Evolutionary conservation across 2,113 vertebrate species (phyloP), one percentile per base, ranked within the genome.

Genomic region (Phalacrocorax brasilianus): DNA sequence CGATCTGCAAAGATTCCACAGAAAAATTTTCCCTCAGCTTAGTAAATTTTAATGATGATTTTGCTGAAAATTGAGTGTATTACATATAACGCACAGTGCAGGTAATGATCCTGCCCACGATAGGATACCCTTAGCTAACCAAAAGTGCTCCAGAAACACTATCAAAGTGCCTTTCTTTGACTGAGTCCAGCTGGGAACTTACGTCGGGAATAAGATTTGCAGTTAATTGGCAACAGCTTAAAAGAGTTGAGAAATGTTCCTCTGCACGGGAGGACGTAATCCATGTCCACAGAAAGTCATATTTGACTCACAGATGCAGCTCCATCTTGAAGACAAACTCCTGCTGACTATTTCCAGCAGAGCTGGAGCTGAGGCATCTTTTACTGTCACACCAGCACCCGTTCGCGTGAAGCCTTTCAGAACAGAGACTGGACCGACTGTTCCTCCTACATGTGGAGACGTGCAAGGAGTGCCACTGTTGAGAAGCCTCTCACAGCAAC

Each of bases 151-250:
- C 58, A 82, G 53, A 79, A 94, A 40, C 40, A 24, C 38, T 38
- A n/a, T 53, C 33, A 8, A 26, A 80, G 3, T 62, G 65, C 53
- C 32, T 61, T 88, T 73, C 55, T 91, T 93, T 83, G 55, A 50
- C 55, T 30, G 22, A 84, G 9, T 71, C 72, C 86, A 77, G 42
- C 59, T 91, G 76, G 52, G 28, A 89, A n/a, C 28, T 61, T n/a
- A 88, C 26, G 77, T 58, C 55, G 63, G 23, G 47, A 83, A 53
- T 88, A 91, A 88, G 63, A 56, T 80, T 93, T 83, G 58, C 42
- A 80, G 72, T 70, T 88, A 93, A 82, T 76, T 86, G 67, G 72
- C 63, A 73, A 80, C 82, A 88, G 63, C n/a, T 76, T 85, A 79
- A 70, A 84, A 85, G 9, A 45, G 58, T 91, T 85, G 24, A 95